A percentile compares a stretch with the other conserved stretches of the same genome.
phyloP scores from a whole-genome alignment of 2,888 invertebrate genomes.

The Pseudanteris insignis region DNA sequence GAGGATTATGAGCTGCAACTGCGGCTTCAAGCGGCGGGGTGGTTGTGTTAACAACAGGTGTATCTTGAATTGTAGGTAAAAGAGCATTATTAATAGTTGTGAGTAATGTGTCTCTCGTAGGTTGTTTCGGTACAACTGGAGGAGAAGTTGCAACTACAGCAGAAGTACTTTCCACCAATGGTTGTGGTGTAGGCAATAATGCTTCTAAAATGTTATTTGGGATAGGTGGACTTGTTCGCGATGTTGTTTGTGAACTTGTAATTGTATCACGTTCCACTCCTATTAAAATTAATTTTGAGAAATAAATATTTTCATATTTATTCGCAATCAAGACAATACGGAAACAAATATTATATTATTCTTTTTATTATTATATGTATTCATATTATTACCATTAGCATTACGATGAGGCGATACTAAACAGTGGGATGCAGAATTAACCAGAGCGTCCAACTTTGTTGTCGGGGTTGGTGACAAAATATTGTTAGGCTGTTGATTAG shows the following conservation, averaged over 20 bases:
- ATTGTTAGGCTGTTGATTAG: constrained; percentile 41
- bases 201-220: constrained; percentile 78
- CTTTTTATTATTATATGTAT: no score
- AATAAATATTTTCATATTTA: no score
- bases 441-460: constrained; percentile 64
- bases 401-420: constrained; percentile 60
- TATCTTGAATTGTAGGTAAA: constrained; percentile 58
- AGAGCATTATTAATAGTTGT: constrained; percentile 60
- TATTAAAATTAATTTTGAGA: no score
- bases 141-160: constrained; percentile 21
- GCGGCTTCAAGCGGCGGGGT: constrained; percentile 47
- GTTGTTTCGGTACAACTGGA: constrained; percentile 48
- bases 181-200: constrained; percentile 36
- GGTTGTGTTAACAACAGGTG: constrained; percentile 53
- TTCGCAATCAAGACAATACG: no score
- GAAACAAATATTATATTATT: no score
- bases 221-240: constrained; percentile 69
- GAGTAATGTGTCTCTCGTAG: constrained; percentile 54
- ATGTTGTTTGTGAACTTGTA: constrained; percentile 53
- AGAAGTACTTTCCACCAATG: constrained; percentile 18
- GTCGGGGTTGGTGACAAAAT: constrained; percentile 44
- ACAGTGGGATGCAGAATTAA: constrained; percentile 69
- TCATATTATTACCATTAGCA: constrained; percentile 61
- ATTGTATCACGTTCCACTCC: constrained; percentile 59
- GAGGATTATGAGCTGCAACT: constrained; percentile 52